phyloP scores from a whole-genome alignment of 37 sponge, comb jelly and placozoan species.

The Halisarca cf. caerulea region DNA sequence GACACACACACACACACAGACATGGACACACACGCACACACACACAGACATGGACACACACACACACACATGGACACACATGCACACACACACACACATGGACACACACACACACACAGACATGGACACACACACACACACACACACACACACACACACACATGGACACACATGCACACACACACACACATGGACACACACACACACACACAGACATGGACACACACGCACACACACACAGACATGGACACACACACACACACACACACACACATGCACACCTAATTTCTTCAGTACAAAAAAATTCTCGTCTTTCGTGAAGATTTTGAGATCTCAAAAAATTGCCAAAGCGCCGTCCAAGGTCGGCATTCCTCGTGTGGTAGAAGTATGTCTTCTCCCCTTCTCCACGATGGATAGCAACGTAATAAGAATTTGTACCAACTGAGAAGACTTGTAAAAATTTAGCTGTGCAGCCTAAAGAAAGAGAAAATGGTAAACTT shows the following conservation, averaged over 20 bases:
- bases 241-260: constrained; percentile 24
- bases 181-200: constrained; percentile 14
- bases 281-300: not conserved
- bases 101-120: constrained; percentile 34
- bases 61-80: no score
- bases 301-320: no score
- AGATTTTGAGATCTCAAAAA: no score
- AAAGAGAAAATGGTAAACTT: no score
- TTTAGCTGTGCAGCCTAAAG: not conserved
- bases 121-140: constrained; percentile 30
- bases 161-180: no score
- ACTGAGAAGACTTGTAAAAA: not conserved
- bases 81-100: not conserved
- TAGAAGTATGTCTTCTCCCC: not conserved
- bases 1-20: not conserved
- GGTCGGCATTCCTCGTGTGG: not conserved
- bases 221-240: no score
- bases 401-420: not conserved
- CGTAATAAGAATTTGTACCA: not conserved
- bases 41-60: constrained; percentile 9
- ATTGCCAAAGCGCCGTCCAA: no score
- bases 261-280: not conserved
- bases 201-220: constrained; percentile 29
- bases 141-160: no score
- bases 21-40: not conserved